Base-by-base conservation (phyloP, 1,140 invertebrate species). In the Drosophila rhopaloa region DNA sequence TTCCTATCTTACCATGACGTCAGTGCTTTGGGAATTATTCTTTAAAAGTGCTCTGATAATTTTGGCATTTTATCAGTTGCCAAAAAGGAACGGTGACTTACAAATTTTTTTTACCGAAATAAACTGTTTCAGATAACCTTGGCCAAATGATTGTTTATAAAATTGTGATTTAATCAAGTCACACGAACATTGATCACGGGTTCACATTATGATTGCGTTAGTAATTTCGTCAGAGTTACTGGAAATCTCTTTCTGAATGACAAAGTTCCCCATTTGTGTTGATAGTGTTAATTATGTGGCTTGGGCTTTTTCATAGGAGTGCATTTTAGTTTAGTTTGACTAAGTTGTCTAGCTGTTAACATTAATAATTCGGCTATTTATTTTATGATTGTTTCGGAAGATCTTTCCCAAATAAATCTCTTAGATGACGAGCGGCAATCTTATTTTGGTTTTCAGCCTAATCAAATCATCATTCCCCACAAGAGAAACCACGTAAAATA, bases 401-500 rank as follows among this genome's bases (percentile, higher is more conserved):
- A n/a, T 16, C 14, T 37, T 37, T 7, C 13, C 38, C 13, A 40
- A n/a, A 6, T 27, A 32, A 32, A 27, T 27, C 19, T 48, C 13
- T 50, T 19, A 13, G 29, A 32, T 7, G 13, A 8, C 6, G 9
- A 29, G 0, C 27, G 3, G 24, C n/a, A 24, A 62, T 65, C 75
- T 75, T 61, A 74, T 79, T 65, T 54, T 24, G 63, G 44, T 70
- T 63, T 55, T 13, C 38, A 11, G 50, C 60, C 80, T 71, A 79
- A 82, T 79, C 80, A 79, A 82, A 70, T 66, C 51, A 65, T 54
- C 40, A 43, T 53, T 65, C 16, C 5, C 27, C 47, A 19, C 65
- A 35, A 43, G 29, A 37, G 19, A 67, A 68, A 66, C 53, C 65
- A 66, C 47, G 38, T 68, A 40, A 37, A 66, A 66, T 53, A 66